Evolutionary conservation across 2,113 vertebrate species (phyloP).

Genomic region (Ellobius talpinus): DNA sequence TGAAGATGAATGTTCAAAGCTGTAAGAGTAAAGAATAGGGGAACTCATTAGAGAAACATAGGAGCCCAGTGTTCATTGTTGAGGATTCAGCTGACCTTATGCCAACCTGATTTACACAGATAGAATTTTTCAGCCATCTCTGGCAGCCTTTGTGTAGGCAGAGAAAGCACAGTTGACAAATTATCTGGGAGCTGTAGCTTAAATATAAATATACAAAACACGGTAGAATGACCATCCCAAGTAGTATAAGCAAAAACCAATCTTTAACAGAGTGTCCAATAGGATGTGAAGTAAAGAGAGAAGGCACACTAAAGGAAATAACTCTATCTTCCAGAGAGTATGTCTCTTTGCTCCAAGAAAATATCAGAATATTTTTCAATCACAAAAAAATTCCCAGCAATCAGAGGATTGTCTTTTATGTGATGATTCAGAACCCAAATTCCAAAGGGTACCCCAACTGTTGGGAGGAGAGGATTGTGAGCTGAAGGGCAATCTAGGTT

Average conservation of each 20-base stretch:
- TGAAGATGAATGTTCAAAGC: background rate
- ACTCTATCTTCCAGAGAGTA: background rate
- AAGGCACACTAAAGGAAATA: background rate
- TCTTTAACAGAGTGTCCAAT: background rate
- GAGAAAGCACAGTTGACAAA: background rate
- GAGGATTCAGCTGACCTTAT: background rate
- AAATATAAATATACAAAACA: background rate
- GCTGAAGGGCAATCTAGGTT: background rate
- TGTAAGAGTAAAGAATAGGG: background rate
- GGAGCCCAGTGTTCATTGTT: background rate
- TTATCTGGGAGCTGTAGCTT: background rate
- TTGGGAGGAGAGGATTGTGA: background rate
- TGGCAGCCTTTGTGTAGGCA: background rate
- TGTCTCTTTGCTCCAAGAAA: background rate
- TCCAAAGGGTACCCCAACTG: background rate
- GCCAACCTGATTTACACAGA: background rate
- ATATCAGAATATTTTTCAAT: constrained; percentile 20
- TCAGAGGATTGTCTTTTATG: background rate
- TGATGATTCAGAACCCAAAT: background rate
- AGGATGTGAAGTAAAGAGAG: background rate
- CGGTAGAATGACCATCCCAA: background rate
- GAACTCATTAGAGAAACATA: background rate
- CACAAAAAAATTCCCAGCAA: background rate
- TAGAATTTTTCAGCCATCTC: background rate
- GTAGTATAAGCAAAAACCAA: background rate